Evolutionary conservation across 1,140 invertebrate species (phyloP), one percentile per base, ranked within the genome.

Genomic region (Brachionus sp.): DNA sequence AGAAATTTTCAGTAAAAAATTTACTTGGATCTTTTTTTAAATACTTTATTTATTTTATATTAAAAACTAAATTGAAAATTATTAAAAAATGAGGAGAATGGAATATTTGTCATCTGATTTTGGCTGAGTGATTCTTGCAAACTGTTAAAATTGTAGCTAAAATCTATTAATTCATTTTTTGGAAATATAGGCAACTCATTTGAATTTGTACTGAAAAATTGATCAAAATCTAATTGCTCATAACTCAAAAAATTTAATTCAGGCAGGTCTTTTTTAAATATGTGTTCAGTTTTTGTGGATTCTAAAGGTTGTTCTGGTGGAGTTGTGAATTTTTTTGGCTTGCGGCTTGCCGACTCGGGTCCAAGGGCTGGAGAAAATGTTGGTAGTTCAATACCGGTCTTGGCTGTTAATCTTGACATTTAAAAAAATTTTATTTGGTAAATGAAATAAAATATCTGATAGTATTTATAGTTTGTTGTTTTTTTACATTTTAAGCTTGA

Each of bases 281-380:
- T 57, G 16, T 57, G 5, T 7, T 7, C 50, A 57, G n/a, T 39
- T n/a, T 39, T 9, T 5, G n/a, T 39, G 7, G 13, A 9, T 16
- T 39, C 7, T 16, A 33, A 12, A 23, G 3, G 16, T 39, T 70
- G 13, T 16, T 16, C 13, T 70, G 66, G 66, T 7, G 13, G 33
- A 12, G 6, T 39, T 19, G 37, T 70, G 33, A 39, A 37, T 19
- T 19, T 39, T 5, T 35, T 35, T 3, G 66, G 33, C 16, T 70
- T 70, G 3, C 16, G 33, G n/a, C 16, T 70, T 9, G 35, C 37
- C 37, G 66, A 70, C 19, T 70, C 66, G 6, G 66, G 66, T 7
- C 66, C 66, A 4, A 70, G 37, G n/a, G 66, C 66, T 42, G 66
- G 66, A 39, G 66, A 70, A 70, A 70, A 70, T 6, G 66, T 70